Evolutionary conservation across 2,888 invertebrate species (phyloP).

Genomic region (Ypsolopha scabrella): DNA sequence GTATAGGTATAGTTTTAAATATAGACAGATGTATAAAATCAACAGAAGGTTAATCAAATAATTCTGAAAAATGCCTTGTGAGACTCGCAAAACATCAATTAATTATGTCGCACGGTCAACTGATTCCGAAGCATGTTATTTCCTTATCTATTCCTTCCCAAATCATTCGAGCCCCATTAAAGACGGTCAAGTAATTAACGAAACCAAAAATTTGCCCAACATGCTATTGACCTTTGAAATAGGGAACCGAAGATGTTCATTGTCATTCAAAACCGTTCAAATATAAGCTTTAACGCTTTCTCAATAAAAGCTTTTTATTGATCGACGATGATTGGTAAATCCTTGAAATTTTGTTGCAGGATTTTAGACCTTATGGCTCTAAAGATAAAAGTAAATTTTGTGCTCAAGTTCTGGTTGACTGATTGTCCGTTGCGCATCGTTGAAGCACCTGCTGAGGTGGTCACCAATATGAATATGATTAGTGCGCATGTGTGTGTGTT

Average conservation of each 20-base stretch:
- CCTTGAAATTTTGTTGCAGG: slow-evolving; percentile 23
- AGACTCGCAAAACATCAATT: background rate
- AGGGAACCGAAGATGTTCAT: slow-evolving; percentile 26
- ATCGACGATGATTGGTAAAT: slow-evolving; percentile 26
- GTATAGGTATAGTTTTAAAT: too few species aligned
- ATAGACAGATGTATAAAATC: too few species aligned
- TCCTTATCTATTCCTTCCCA: slow-evolving; percentile 14
- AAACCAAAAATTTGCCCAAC: slow-evolving; percentile 48
- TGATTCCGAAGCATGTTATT: background rate
- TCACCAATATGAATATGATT: slow-evolving; percentile 65
- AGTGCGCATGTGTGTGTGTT: slow-evolving; percentile 23
- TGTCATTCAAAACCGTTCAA: slow-evolving; percentile 19
- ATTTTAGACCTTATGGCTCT: slow-evolving; percentile 17
- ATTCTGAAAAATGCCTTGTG: background rate
- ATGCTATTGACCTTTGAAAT: slow-evolving; percentile 55
- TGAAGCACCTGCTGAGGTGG: slow-evolving; percentile 53
- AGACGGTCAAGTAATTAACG: slow-evolving; percentile 47
- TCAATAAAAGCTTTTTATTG: slow-evolving; percentile 39
- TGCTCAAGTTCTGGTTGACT: slow-evolving; percentile 33
- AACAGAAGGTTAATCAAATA: too few species aligned
- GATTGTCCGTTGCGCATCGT: slow-evolving; percentile 47
- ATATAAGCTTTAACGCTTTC: slow-evolving; percentile 33
- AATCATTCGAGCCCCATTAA: slow-evolving; percentile 16
- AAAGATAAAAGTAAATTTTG: slow-evolving; percentile 9
- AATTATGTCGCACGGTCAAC: background rate